Conservation (phyloP, 2,888 invertebrate species). For the Tetragonisca angustula region DNA sequence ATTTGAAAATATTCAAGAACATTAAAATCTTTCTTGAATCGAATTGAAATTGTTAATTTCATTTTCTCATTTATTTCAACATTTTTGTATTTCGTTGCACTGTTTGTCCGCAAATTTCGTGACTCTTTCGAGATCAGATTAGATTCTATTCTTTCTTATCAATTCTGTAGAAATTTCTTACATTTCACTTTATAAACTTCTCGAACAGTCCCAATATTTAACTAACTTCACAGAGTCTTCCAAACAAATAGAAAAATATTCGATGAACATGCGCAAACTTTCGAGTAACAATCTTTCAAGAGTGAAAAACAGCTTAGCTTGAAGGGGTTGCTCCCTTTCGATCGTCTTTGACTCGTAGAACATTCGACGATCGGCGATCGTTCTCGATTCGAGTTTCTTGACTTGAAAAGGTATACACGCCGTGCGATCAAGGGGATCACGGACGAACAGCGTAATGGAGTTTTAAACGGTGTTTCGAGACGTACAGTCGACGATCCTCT, state of each 20-base stretch:
- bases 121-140: too few relatives aligned
- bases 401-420: slow-evolving; percentile 24
- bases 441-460: slow-evolving; percentile 69
- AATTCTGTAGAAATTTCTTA: too few relatives aligned
- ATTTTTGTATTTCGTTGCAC: too few relatives aligned
- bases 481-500: slow-evolving; percentile 62
- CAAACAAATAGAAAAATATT: neutral
- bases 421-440: slow-evolving; percentile 67
- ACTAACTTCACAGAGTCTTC: neutral
- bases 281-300: neutral
- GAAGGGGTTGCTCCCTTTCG: neutral
- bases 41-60: too few relatives aligned
- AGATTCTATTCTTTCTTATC: too few relatives aligned
- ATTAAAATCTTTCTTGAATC: too few relatives aligned
- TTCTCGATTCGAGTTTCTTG: slow-evolving; percentile 49
- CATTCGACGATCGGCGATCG: slow-evolving; percentile 60
- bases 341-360: slow-evolving; percentile 1
- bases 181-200: too few relatives aligned
- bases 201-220: too few relatives aligned
- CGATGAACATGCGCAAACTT: neutral
- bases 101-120: too few relatives aligned
- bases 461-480: slow-evolving; percentile 72
- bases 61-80: too few relatives aligned
- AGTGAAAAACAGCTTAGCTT: neutral
- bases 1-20: too few relatives aligned